A percentile compares a stretch with the other conserved stretches of the same genome.
Evolutionary conservation across 2,888 invertebrate species (phyloP).

Genomic region (Polietes domitor): DNA sequence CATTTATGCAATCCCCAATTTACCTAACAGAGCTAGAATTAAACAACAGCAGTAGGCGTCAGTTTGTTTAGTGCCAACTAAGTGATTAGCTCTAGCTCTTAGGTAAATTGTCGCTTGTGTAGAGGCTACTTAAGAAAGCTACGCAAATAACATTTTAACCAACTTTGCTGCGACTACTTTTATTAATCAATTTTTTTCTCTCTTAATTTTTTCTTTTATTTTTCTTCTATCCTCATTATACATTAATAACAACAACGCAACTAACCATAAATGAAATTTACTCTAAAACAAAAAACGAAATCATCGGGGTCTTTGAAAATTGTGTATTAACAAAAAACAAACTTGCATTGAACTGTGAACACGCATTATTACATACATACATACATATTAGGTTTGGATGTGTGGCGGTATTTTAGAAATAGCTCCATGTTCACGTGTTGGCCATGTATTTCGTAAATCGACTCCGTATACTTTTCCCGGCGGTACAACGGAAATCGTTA

Average conservation of each 20-base stretch:
- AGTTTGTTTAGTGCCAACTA: too few relatives aligned
- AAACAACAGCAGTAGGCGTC: too few relatives aligned
- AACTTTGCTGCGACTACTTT: constrained; percentile 42
- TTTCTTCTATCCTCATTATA: constrained; percentile 46
- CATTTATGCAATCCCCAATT: too few relatives aligned
- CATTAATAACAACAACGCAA: constrained; percentile 38
- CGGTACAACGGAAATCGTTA: constrained; percentile 97
- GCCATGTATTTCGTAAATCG: constrained; percentile 98
- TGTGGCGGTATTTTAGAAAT: constrained; percentile 97
- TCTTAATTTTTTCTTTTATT: constrained; percentile 53
- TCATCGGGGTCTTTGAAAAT: constrained; percentile 44
- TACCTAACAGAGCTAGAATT: too few relatives aligned
- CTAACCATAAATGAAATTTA: constrained; percentile 44
- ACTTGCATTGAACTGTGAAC: not conserved
- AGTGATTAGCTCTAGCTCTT: too few relatives aligned
- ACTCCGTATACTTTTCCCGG: constrained; percentile 99
- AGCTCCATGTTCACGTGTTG: constrained; percentile 96
- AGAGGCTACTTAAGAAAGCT: too few relatives aligned
- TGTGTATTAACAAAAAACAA: not conserved
- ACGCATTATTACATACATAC: not conserved
- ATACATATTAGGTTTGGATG: constrained; percentile 92
- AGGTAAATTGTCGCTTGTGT: too few relatives aligned
- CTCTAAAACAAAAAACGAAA: constrained; percentile 30
- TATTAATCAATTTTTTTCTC: constrained; percentile 35
- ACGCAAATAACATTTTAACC: too few relatives aligned